A percentile compares a stretch with the other conserved stretches of the same genome.
These are phyloP conservation scores for Melieria picta DNA, from an alignment of 2,888 invertebrate species.

Conservation along the genomic window DNA sequence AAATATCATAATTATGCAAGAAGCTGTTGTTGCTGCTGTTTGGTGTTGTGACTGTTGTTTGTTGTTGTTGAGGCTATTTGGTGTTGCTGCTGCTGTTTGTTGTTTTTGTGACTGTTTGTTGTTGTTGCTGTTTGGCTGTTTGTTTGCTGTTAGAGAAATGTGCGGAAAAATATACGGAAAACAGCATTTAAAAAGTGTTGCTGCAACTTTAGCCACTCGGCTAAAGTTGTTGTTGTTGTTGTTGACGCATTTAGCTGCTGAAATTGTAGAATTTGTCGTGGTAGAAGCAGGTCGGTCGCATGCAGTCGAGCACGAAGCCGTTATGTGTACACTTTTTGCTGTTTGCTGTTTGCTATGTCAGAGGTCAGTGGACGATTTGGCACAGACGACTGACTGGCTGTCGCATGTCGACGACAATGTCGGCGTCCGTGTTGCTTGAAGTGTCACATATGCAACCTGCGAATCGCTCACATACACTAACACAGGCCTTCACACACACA, in stretches of 20 bases:
- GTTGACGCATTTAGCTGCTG: not conserved
- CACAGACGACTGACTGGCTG: conserved; percentile 3
- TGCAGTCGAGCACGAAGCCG: not conserved
- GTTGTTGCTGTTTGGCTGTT: conserved; percentile 1
- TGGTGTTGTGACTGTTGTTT: not conserved
- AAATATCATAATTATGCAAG: too few relatives aligned
- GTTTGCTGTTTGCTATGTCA: conserved; percentile 23
- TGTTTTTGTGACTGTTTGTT: not conserved
- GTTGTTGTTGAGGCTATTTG: not conserved
- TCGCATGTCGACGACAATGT: too few relatives aligned
- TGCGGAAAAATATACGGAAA: too few relatives aligned
- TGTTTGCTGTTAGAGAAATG: conserved; percentile 1
- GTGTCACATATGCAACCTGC: too few relatives aligned
- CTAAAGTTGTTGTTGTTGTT: conserved; percentile 3
- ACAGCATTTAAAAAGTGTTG: too few relatives aligned
- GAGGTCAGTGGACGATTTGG: conserved; percentile 32
- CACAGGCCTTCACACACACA: too few relatives aligned
- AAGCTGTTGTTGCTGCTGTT: not conserved
- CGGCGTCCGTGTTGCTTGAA: too few relatives aligned
- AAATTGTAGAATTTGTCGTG: conserved; percentile 11
- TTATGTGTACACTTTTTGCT: not conserved
- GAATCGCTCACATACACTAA: too few relatives aligned
- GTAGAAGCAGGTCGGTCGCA: not conserved
- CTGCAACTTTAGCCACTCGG: not conserved
- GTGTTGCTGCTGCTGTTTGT: not conserved